Base-by-base conservation (phyloP, 2,113 vertebrate species). In the Aramus guarauna region DNA sequence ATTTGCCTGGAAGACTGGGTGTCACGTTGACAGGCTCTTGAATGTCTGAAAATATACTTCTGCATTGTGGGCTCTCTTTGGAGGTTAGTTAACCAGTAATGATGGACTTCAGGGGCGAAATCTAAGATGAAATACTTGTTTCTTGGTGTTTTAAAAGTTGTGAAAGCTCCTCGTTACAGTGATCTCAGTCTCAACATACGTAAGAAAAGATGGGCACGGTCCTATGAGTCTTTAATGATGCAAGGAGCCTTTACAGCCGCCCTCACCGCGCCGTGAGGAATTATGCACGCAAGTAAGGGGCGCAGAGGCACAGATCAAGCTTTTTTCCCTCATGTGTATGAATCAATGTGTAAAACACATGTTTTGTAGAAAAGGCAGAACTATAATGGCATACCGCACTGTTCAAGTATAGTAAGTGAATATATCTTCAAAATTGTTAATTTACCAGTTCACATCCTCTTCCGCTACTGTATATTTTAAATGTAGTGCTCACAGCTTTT, bases 21-120 rank as follows among this genome's bases (percentile, higher is more conserved):
- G 94, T 94, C 96, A 97, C 86, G 3, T 84, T 98, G 97, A 98
- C 97, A 97, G 96, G 95, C 93, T 97, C 96, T 98, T 98, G 97
- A 98, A 84, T 87, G 92, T 93, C 96, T 97, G 94, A 96, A 97
- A 97, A 98, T 98, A 98, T 93, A 81, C 59, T 97, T 90, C 85
- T 86, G 87, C 83, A 95, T 97, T 97, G 94, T 96, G 94, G 90
- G 87, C 92, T 84, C 94, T 90, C 88, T 97, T 94, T 88, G 86
- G 94, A 95, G 88, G 78, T 96, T 98, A 95, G 97, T 98, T 98
- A 96, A 68, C 81, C 29, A 56, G 91, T 93, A 96, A 94, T 96
- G 97, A 97, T 82, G 91, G 94, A 90, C 67, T 93, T 97, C 59
- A 39, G 81, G 66, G 89, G 80, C 6, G 48, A 97, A 77, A 69